phyloP scores from a whole-genome alignment of 2,797 vertebrate genomes.

The Karalla daura region DNA sequence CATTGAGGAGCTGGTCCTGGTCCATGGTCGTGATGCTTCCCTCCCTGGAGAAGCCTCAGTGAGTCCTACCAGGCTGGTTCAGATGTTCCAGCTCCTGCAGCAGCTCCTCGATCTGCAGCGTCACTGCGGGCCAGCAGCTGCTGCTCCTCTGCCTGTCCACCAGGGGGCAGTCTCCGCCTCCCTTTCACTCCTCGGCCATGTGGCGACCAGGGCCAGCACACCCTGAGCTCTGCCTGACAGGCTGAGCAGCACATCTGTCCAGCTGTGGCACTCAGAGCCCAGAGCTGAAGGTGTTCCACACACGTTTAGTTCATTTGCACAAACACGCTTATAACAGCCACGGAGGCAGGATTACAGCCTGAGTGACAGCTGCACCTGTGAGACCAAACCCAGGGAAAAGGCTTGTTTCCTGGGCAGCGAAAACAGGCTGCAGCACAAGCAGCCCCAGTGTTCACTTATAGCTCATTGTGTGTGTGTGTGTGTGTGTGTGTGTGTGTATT shows the following conservation, averaged over 20 bases:
- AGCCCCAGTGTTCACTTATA: slow-evolving; percentile 11
- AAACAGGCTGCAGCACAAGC: slow-evolving; percentile 3
- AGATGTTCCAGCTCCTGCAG: no score
- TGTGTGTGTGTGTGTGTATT: not conserved
- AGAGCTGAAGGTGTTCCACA: not conserved
- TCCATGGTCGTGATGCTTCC: no score
- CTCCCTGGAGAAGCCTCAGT: no score
- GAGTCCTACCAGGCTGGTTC: no score
- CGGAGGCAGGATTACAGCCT: not conserved
- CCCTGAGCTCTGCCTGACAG: slow-evolving; percentile 4
- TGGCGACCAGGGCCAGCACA: accelerated
- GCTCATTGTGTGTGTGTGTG: not conserved
- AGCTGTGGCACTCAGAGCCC: not conserved
- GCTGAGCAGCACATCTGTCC: not conserved
- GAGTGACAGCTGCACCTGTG: not conserved
- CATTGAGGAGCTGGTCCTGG: no score
- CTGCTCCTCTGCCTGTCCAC: slow-evolving; percentile 4
- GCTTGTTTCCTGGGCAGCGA: accelerated
- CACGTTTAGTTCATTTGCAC: not conserved
- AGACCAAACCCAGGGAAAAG: not conserved
- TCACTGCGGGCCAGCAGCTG: slow-evolving; percentile 32
- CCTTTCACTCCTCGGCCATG: not conserved
- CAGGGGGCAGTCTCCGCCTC: slow-evolving; percentile 43
- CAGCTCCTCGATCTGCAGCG: slow-evolving; percentile 40
- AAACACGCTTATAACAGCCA: no score